Evolutionary conservation across 2,888 invertebrate species (phyloP), one percentile per base, ranked within the genome.

Genomic region (Coelopa pilipes): DNA sequence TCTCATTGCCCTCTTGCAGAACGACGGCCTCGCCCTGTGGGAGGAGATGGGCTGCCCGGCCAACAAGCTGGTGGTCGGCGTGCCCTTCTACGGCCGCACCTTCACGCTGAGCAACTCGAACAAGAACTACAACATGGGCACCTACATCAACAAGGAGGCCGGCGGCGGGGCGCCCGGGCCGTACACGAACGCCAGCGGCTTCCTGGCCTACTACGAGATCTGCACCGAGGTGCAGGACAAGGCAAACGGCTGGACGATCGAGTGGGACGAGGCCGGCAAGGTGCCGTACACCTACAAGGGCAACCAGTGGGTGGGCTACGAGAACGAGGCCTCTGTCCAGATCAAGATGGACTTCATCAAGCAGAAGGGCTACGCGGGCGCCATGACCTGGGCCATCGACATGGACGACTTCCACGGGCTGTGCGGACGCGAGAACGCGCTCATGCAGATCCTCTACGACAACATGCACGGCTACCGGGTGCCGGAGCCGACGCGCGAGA

Each of bases 321-420:
- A 85, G 77, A 82, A 85, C 73, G 85, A 85, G 65, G 90, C 91
- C 0, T 96, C 95, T 79, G 90, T 96, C 0, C 92, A 94, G 85
- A 93, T 95, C 80, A 97, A 97, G 89, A 95, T 96, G 94, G 93
- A 96, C 84, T 96, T 91, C 89, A 94, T 96, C 79, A 95, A 93
- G 83, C 82, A 90, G 73, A 94, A 93, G 84, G 95, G 95, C 0
- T 94, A 94, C 81, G 92, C 92, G 0, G 96, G 96, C 0, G 96
- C 95, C 0, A 96, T 96, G 96, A 93, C 92, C 19, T 96, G 96
- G 96, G 96, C 96, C 34, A 92, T 96, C 65, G 88, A 88, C 75
- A 95, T 96, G 96, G 96, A 97, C 75, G 96, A 96, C 85, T 96
- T 96, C 85, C 90, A 90, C 74, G 96, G 95, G 0, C 84, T 94